Evolutionary conservation across 2,888 invertebrate genomes (phyloP).

Genomic region (Synergus gifuensis): DNA sequence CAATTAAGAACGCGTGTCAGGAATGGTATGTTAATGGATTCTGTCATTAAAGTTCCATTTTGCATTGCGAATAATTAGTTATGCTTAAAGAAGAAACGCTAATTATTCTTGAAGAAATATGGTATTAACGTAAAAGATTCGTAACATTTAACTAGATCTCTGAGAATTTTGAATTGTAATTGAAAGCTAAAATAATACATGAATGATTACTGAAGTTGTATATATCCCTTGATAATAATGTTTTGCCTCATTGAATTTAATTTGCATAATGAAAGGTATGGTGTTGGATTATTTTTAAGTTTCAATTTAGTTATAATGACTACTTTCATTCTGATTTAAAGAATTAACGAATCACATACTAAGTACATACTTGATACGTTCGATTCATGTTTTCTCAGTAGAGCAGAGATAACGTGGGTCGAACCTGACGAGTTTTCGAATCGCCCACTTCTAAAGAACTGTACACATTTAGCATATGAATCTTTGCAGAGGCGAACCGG

Average conservation of each 20-base stretch:
- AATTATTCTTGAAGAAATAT: background rate
- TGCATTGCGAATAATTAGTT: constrained; percentile 20
- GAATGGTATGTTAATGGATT: constrained; percentile 20
- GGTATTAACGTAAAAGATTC: background rate
- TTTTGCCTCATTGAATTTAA: background rate
- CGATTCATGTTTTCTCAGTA: constrained; percentile 42
- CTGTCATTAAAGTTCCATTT: background rate
- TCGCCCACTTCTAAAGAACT: constrained; percentile 51
- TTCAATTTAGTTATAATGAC: background rate
- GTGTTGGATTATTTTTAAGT: constrained; percentile 13
- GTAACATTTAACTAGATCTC: too few species aligned
- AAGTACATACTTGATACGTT: constrained; percentile 31
- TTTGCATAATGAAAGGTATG: constrained; percentile 10
- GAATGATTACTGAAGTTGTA: background rate
- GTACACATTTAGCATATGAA: constrained; percentile 49
- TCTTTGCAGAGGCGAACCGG: constrained; percentile 56
- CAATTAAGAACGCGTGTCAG: constrained; percentile 6
- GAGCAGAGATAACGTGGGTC: constrained; percentile 51
- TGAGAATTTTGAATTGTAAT: too few species aligned
- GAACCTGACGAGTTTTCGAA: constrained; percentile 52
- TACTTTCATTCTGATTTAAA: constrained; percentile 17
- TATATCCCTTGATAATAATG: background rate
- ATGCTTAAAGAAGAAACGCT: background rate
- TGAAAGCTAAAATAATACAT: too few species aligned
- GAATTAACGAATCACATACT: constrained; percentile 5